A percentile compares a stretch with the other conserved stretches of the same genome.
These are phyloP conservation scores for Himantopus leucocephalus DNA, from an alignment of 2,113 vertebrate species.

Conservation along the genomic window DNA sequence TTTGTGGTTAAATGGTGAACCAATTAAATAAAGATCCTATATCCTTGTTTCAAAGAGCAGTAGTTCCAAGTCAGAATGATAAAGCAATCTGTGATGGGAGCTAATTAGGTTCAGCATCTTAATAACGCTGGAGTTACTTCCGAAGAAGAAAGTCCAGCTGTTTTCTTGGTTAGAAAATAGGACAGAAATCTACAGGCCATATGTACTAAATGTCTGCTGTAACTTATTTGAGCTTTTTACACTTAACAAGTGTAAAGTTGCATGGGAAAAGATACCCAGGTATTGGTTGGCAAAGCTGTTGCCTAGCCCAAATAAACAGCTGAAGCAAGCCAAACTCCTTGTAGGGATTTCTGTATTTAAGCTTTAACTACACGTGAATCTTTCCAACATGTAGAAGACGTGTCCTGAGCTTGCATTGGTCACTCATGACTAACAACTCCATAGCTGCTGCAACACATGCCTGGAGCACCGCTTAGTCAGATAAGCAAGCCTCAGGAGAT, in stretches of 20 bases:
- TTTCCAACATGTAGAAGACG: neutral
- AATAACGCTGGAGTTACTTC: neutral
- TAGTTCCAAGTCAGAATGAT: neutral
- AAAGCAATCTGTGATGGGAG: neutral
- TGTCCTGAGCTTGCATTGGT: neutral
- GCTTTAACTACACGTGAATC: neutral
- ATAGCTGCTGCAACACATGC: neutral
- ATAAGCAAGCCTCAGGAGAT: neutral
- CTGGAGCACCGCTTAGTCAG: neutral
- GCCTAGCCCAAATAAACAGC: neutral
- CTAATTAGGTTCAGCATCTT: slow-evolving; percentile 1
- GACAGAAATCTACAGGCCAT: accelerated
- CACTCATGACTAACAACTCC: neutral
- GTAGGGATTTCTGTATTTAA: neutral
- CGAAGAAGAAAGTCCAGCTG: neutral
- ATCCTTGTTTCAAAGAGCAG: neutral
- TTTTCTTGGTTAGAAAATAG: neutral
- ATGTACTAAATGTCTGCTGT: neutral
- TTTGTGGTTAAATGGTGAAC: slow-evolving; percentile 25
- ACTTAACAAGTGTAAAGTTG: neutral
- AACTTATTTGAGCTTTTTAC: neutral
- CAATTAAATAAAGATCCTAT: neutral
- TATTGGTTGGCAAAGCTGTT: neutral
- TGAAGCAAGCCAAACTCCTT: neutral
- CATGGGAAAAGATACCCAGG: neutral